Evolutionary conservation across 2,797 vertebrate genomes (phyloP), one percentile per base, ranked within the genome.

Genomic region (Gambusia yucatana): DNA sequence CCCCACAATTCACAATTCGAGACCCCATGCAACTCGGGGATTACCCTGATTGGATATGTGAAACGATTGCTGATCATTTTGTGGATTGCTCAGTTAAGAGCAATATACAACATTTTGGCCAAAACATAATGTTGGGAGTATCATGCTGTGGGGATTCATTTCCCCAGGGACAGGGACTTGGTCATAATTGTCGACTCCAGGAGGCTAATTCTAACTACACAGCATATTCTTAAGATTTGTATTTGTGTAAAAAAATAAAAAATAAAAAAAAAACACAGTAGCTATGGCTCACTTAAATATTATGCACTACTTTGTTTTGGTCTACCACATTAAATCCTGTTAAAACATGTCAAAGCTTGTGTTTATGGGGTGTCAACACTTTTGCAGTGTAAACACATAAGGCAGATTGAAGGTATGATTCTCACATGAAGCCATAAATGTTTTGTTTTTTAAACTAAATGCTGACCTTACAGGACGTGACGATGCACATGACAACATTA

Each of bases 401-500:
- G 77, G 83, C 84, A 84, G 83, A 61, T 75, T 65, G 39, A 67
- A 22, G 36, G 20, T 36, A 2, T 67, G 36, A 67, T 41, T 41
- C 20, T 41, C 3, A 20, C 36, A 41, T 9, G 22, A 43, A 69
- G 11, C 39, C 65, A n/a, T 43, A 2, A 69, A 43, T 22, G 20
- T 50, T 9, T 63, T 30, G 36, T 20, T 61, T 33, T 16, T 65
- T 65, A 0, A 39, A 65, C 61, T 65, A 39, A 20, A 65, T 43
- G 39, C 43, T 43, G 11, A 41, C 65, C 84, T 85, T 84, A 71
- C 46, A 75, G 82, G 78, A 91, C 77, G 80, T 90, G 89, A 70
- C 41, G 80, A 76, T 82, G 78, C 44, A 79, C 88, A 82, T 7
- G 81, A 39, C 55, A 28, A 20, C 44, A 6, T 9, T 87, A 52